Evolutionary conservation across 2,797 vertebrate genomes (phyloP), one percentile per base, ranked within the genome.

Genomic region (Helicolenus hilgendorfi): DNA sequence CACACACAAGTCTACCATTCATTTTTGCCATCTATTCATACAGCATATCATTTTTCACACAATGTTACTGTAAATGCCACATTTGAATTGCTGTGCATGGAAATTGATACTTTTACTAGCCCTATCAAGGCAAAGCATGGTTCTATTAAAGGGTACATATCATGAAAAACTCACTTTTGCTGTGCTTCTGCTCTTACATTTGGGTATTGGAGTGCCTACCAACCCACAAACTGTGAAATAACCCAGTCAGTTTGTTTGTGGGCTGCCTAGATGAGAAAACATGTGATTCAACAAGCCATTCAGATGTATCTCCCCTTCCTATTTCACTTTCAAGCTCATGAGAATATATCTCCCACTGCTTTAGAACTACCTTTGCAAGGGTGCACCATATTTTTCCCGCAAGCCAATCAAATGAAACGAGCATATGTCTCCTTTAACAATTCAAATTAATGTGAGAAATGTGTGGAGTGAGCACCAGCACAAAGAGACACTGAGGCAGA

Each of bases 401-500:
- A 53, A n/a, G 45, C 18, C 45, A 53, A 53, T n/a, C 45, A 53
- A 53, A 53, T 53, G 53, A 55, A 55, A 55, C 22, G 53, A 55
- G 10, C 53, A 55, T 55, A 22, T 55, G 20, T 55, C 53, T 22
- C 53, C n/a, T 33, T 82, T 69, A 78, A 85, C 20, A 71, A 69
- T 49, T 79, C 26, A 63, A 38, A 65, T 68, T 79, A 89, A 81
- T 74, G 41, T 72, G 64, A 62, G 14, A 14, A 81, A 72, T 60
- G 45, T 60, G 55, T 69, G 18, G 55, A 41, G 41, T 18, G 24
- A 76, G 13, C 38, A 41, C 2, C 18, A 65, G 35, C 22, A 29
- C 38, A 55, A 64, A 68, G 31, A 49, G 5, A 22, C 29, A 36
- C 20, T 49, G 56, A 72, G 22, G 31, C 64, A 36, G 41, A 69